phyloP scores from a whole-genome alignment of 2,888 invertebrate genomes.

The Cremastobaeus sp. region DNA sequence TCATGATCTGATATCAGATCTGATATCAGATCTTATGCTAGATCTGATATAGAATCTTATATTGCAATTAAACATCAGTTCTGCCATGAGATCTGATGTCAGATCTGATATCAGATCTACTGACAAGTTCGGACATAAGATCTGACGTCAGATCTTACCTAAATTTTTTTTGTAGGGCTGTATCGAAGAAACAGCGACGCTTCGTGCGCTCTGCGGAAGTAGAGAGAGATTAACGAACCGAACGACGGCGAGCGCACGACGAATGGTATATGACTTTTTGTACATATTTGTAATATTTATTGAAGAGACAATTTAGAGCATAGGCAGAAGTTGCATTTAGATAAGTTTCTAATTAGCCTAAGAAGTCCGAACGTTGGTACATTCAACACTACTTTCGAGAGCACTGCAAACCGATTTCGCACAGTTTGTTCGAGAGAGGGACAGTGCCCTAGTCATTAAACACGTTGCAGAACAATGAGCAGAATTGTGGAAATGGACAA shows the following conservation, averaged over 20 bases:
- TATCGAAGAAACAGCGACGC: background rate
- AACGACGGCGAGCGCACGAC: constrained; percentile 34
- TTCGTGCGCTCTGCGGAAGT: constrained; percentile 34
- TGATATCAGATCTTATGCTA: no score
- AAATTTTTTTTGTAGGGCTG: no score
- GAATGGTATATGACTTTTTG: constrained; percentile 63
- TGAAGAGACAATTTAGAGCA: constrained; percentile 66
- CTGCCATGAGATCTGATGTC: no score
- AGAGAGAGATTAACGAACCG: constrained; percentile 42
- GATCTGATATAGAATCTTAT: no score
- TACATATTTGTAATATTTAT: constrained; percentile 78
- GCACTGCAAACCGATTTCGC: constrained; percentile 37
- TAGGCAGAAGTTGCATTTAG: constrained; percentile 69
- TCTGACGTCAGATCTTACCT: no score
- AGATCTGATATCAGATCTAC: no score
- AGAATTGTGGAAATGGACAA: constrained; percentile 37
- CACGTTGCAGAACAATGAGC: constrained; percentile 56
- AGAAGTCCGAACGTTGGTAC: constrained; percentile 57
- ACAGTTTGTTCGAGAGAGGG: constrained; percentile 34
- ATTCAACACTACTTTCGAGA: constrained; percentile 42
- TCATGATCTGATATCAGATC: no score
- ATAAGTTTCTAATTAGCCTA: constrained; percentile 67
- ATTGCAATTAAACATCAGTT: no score
- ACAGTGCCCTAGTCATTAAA: constrained; percentile 75
- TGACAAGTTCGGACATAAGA: no score